Base-by-base conservation (phyloP, 2,797 vertebrate species). In the Nyctibius grandis region DNA sequence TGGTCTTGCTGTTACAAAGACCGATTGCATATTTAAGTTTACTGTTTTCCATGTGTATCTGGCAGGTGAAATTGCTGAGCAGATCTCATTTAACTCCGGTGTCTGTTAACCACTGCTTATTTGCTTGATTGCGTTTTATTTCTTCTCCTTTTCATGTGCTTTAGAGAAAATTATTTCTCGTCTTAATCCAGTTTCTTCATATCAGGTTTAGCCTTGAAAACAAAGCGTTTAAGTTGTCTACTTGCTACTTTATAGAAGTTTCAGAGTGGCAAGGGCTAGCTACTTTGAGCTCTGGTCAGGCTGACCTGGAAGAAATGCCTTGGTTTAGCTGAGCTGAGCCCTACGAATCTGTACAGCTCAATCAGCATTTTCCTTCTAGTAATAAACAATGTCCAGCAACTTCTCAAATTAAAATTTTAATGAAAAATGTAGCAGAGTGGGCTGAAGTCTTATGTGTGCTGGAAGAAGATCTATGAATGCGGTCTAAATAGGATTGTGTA, bases 281-380 rank as follows among this genome's bases (percentile, higher is more conserved):
- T 1, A 1, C 47, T 25, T 9, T 4, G 42, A 63, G 60, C 48
- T 31, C 19, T n/a, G 54, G 8, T 15, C 1, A 0, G 2, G n/a
- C 53, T 21, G 38, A n/a, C 48, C 20, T 44, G 40, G 29, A 15
- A 16, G n/a, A 23, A 25, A 9, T 6, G 38, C 48, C 15, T 25
- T 15, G 28, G 44, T 18, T 77, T 40, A 19, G 20, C 38, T 12
- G 76, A 53, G 72, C 44, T 5, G 85, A 42, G 44, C 70, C 13
- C 44, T 25, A 23, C 23, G 10, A 19, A 12, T 20, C 45, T 7
- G 8, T 4, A 4, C 29, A 28, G 65, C 54, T 44, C 47, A 2
- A 3, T 7, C 1, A 1, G 10, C 0, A 0, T 13, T 42, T 38
- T 77, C 31, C 57, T 82, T 25, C 42, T 23, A 17, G 85, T 4